Evolutionary conservation across 2,797 vertebrate species (phyloP).

Genomic region (Premnoplex brunnescens): DNA sequence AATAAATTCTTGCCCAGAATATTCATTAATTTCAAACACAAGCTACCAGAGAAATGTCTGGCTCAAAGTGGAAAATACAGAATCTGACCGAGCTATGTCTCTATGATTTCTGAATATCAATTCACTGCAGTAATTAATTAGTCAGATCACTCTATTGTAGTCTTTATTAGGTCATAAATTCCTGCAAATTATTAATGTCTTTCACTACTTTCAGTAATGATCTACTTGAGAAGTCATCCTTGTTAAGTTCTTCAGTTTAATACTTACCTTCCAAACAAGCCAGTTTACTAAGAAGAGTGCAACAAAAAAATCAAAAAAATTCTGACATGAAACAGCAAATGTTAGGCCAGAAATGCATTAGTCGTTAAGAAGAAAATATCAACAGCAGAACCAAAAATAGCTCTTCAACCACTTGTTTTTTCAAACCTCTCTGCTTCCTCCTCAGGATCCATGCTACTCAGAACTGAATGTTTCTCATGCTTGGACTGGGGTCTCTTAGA

Average conservation of each 20-base stretch:
- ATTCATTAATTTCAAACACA: not conserved
- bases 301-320: not conserved
- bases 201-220: not conserved
- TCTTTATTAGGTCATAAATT: conserved; percentile 8
- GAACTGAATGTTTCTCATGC: not conserved
- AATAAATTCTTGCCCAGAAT: not conserved
- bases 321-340: not conserved
- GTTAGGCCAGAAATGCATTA: not conserved
- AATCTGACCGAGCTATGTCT: not conserved
- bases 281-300: not conserved
- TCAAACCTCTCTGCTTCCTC: not conserved
- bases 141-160: not conserved
- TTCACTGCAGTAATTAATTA: not conserved
- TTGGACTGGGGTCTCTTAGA: not conserved
- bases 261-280: not conserved
- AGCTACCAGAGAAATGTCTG: not conserved
- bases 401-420: not conserved
- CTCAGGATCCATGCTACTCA: not conserved
- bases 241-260: not conserved
- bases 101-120: not conserved
- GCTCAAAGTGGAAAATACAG: not conserved
- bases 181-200: not conserved
- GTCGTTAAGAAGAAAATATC: conserved; percentile 19
- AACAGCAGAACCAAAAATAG: conserved; percentile 1
- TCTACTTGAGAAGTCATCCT: not conserved